Evolutionary conservation across 1,140 invertebrate genomes (phyloP).

Genomic region (Neomicropteryx cornuta): DNA sequence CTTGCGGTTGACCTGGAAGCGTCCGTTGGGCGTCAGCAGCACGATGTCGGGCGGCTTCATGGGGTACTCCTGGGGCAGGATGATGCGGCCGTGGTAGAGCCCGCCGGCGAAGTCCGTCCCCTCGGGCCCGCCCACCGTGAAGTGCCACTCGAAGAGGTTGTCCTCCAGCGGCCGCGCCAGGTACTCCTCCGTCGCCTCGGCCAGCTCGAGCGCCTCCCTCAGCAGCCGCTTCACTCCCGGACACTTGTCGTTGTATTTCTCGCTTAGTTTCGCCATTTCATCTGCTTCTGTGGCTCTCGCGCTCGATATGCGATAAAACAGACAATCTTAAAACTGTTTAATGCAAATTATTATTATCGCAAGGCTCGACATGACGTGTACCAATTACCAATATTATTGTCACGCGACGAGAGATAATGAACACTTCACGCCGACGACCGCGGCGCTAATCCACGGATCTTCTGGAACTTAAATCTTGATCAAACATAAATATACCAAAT

Average conservation of each 20-base stretch:
- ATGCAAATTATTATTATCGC: no score
- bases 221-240: constrained; percentile 52
- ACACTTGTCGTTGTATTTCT: constrained; percentile 26
- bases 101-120: constrained; percentile 76
- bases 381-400: no score
- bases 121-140: constrained; percentile 74
- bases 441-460: no score
- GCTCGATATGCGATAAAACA: no score
- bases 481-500: no score
- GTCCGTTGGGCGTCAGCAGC: constrained; percentile 79
- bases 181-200: constrained; percentile 74
- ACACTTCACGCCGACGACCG: no score
- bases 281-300: no score
- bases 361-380: no score
- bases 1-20: constrained; percentile 85
- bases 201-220: constrained; percentile 74
- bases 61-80: constrained; percentile 78
- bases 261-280: constrained; percentile 18
- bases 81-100: constrained; percentile 77
- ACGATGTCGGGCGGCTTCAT: constrained; percentile 94
- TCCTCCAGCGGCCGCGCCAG: constrained; percentile 78
- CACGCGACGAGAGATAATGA: no score
- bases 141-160: constrained; percentile 94
- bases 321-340: no score
- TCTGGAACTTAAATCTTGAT: no score